phyloP scores from a whole-genome alignment of 2,113 vertebrate genomes.

The Pangasianodon gigas region DNA sequence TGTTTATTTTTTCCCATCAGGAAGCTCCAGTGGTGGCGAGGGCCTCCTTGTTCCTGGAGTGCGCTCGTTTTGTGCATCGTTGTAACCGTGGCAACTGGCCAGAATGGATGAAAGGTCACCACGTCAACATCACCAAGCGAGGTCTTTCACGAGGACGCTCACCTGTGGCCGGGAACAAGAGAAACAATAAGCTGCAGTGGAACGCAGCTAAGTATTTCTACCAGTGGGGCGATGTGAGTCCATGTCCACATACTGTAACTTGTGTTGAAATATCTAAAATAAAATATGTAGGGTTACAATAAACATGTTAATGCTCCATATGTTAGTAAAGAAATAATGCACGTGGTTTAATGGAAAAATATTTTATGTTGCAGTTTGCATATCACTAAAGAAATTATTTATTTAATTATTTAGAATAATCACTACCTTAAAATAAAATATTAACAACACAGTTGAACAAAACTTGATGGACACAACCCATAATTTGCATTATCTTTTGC shows the following conservation, averaged over 20 bases:
- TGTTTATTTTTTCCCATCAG: conserved; percentile 64
- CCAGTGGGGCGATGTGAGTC: conserved; percentile 96
- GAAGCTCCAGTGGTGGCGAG: conserved; percentile 94
- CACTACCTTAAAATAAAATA: neutral
- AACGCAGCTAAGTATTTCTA: conserved; percentile 97
- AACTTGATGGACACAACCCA: neutral
- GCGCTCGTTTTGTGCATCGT: conserved; percentile 94
- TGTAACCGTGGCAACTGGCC: conserved; percentile 99
- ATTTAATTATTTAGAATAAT: neutral
- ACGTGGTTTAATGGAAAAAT: neutral
- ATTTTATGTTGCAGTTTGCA: neutral
- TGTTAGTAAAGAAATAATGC: neutral
- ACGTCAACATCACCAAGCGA: conserved; percentile 95
- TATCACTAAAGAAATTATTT: neutral
- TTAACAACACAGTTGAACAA: neutral
- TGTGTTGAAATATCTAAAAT: neutral
- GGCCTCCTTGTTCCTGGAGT: conserved; percentile 93
- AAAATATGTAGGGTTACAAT: neutral
- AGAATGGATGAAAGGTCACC: conserved; percentile 99
- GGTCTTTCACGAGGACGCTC: conserved; percentile 93
- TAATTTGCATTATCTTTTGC: neutral
- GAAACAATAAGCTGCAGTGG: conserved; percentile 98
- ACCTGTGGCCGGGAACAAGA: conserved; percentile 91
- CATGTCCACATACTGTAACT: neutral
- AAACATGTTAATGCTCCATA: neutral